A percentile compares a stretch with the other conserved stretches of the same genome.
Conservation (phyloP, 2,888 invertebrate species). For the Drosophila formosana region DNA sequence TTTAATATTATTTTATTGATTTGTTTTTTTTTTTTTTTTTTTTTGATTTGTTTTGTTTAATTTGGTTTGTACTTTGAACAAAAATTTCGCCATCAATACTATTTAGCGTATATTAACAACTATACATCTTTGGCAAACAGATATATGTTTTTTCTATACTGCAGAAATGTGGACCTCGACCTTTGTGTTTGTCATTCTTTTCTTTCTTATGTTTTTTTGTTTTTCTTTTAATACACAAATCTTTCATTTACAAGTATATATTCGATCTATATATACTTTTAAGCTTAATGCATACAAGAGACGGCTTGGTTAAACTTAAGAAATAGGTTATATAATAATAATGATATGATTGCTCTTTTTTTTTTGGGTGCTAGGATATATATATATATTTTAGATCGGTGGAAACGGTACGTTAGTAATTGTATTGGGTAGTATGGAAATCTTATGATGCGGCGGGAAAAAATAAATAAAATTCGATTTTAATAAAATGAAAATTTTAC, state of each 20-base stretch:
- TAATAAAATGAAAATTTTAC: neutral
- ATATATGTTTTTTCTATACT: slow-evolving; percentile 78
- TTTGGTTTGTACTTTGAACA: slow-evolving; percentile 82
- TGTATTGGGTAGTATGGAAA: slow-evolving; percentile 1
- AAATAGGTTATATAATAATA: slow-evolving; percentile 59
- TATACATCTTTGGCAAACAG: slow-evolving; percentile 80
- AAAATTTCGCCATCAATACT: slow-evolving; percentile 85
- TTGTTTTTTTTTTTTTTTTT: slow-evolving; percentile 17
- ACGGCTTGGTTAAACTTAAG: slow-evolving; percentile 76
- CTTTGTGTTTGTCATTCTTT: slow-evolving; percentile 75
- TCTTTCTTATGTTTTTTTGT: slow-evolving; percentile 44
- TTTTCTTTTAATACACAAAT: slow-evolving; percentile 73
- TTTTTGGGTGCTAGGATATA: slow-evolving; percentile 29
- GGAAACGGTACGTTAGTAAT: slow-evolving; percentile 10
- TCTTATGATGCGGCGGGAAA: slow-evolving; percentile 2
- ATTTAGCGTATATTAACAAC: slow-evolving; percentile 81
- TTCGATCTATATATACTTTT: slow-evolving; percentile 52
- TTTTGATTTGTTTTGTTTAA: slow-evolving; percentile 36
- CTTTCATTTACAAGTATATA: slow-evolving; percentile 56
- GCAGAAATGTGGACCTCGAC: slow-evolving; percentile 85
- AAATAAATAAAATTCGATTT: neutral
- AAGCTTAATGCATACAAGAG: slow-evolving; percentile 83
- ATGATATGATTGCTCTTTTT: slow-evolving; percentile 21
- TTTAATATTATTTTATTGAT: slow-evolving; percentile 6
- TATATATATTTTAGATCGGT: slow-evolving; percentile 5